phyloP scores from a whole-genome alignment of 1,140 invertebrate species.

The Linepithema humile region DNA sequence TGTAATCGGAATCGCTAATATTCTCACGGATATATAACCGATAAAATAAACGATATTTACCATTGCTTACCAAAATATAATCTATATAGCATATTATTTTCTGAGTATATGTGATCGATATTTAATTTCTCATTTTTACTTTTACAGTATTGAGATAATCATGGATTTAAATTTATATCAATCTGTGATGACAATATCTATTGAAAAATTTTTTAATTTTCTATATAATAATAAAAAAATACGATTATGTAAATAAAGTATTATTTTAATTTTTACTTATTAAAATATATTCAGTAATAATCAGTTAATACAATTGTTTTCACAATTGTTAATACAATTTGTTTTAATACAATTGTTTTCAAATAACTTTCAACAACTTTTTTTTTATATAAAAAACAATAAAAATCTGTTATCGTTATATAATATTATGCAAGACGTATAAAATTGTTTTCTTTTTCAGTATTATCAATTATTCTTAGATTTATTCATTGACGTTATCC shows the following conservation, averaged over 20 bases:
- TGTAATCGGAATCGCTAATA: not conserved
- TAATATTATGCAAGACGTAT: not conserved
- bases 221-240: no score
- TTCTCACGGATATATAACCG: not conserved
- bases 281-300: no score
- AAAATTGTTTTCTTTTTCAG: not conserved
- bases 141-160: no score
- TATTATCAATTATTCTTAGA: not conserved
- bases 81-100: not conserved
- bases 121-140: conserved; percentile 1
- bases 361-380: not conserved
- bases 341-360: no score
- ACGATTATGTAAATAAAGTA: no score
- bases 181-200: no score
- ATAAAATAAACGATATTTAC: not conserved
- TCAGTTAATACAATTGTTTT: no score
- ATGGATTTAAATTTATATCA: no score
- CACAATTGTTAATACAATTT: no score
- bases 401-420: not conserved
- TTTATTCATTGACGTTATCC: no score
- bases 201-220: no score
- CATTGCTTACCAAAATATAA: not conserved
- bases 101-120: not conserved
- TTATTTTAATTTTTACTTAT: no score
- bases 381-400: not conserved